Conservation (phyloP, 1,140 invertebrate genomes). For the Diabrotica undecimpunctata region DNA sequence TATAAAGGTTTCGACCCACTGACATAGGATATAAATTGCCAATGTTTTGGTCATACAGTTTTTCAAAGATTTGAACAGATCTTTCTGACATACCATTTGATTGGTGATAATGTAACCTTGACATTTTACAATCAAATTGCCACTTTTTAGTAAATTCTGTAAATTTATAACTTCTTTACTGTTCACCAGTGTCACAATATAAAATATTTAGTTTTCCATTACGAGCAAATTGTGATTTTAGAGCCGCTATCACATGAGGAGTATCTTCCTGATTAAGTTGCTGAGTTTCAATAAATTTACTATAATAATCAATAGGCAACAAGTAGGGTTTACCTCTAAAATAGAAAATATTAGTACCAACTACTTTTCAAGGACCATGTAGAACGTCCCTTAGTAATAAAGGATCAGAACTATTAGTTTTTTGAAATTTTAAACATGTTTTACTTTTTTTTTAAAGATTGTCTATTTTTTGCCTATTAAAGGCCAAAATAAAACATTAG, state of each 20-base stretch:
- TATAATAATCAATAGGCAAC: not conserved
- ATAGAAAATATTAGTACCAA: not conserved
- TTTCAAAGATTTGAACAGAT: not conserved
- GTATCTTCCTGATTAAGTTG: not conserved
- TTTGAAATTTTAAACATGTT: slow-evolving; percentile 5
- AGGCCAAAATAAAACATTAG: not conserved
- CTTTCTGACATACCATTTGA: not conserved
- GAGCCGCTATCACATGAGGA: not conserved
- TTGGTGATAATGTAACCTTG: slow-evolving; percentile 10
- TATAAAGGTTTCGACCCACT: no score
- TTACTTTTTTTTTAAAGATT: not conserved
- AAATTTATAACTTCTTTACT: not conserved
- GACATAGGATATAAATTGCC: no score
- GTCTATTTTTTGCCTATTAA: not conserved
- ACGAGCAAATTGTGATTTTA: not conserved
- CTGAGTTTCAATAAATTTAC: not conserved
- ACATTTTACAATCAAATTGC: not conserved
- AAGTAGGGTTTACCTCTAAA: not conserved
- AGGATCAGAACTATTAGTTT: not conserved
- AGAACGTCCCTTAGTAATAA: not conserved
- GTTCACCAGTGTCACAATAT: not conserved
- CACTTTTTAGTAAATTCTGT: not conserved
- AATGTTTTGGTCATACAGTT: no score
- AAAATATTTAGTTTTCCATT: not conserved
- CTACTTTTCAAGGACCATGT: not conserved